Evolutionary conservation across 2,888 invertebrate species (phyloP).

Genomic region (Drosophila buzzatii): DNA sequence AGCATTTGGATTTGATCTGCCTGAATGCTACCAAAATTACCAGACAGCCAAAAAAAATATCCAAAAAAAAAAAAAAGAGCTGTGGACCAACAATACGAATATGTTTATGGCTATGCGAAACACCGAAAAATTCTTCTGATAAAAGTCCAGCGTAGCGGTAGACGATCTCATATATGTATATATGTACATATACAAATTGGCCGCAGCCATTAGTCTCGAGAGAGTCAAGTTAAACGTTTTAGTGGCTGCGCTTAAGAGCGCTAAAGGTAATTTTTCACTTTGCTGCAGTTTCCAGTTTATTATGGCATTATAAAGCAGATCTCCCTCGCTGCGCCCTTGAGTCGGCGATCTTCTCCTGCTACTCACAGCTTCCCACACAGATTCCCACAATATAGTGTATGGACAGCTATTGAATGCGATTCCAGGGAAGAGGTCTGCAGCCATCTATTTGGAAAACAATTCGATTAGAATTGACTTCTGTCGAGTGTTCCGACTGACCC

Average conservation of each 20-base stretch:
- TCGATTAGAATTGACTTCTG: slow-evolving; percentile 83
- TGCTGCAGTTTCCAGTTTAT: slow-evolving; percentile 71
- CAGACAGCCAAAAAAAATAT: slow-evolving; percentile 19
- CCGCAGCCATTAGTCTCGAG: slow-evolving; percentile 73
- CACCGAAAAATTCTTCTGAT: slow-evolving; percentile 73
- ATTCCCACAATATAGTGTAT: slow-evolving; percentile 70
- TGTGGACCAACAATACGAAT: slow-evolving; percentile 20
- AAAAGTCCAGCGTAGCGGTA: slow-evolving; percentile 53
- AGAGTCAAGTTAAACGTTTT: slow-evolving; percentile 75
- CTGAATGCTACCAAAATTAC: slow-evolving; percentile 55
- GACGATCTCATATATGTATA: slow-evolving; percentile 53
- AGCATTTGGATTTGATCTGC: slow-evolving; percentile 50
- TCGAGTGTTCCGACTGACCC: slow-evolving; percentile 63
- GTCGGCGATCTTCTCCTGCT: neutral
- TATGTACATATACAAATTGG: slow-evolving; percentile 74
- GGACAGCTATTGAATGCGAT: slow-evolving; percentile 53
- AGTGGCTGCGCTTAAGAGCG: slow-evolving; percentile 77
- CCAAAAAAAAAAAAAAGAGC: neutral
- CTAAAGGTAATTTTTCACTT: slow-evolving; percentile 78
- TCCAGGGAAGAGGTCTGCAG: slow-evolving; percentile 56
- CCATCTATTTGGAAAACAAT: slow-evolving; percentile 78
- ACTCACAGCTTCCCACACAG: slow-evolving; percentile 10
- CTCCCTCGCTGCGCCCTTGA: neutral
- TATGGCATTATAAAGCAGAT: slow-evolving; percentile 57
- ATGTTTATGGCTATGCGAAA: slow-evolving; percentile 75